These are phyloP conservation scores for Lates japonicus DNA, from an alignment of 2,797 vertebrate genomes.

Conservation along the genomic window DNA sequence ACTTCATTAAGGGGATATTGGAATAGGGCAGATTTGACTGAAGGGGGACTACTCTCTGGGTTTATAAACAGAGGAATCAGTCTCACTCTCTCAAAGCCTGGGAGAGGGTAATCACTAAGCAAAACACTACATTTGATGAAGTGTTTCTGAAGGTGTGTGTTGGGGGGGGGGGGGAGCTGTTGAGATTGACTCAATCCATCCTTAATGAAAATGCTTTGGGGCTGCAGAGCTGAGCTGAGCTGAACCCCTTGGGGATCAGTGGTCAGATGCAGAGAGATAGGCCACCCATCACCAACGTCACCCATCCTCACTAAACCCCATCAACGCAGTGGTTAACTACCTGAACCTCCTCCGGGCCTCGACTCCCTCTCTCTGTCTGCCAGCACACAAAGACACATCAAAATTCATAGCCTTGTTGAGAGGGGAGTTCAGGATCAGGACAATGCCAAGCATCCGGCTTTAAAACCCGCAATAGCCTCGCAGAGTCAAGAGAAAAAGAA, in stretches of 20 bases:
- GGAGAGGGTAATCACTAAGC: conserved; percentile 99
- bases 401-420: conserved; percentile 88
- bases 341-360: conserved; percentile 79
- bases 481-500: conserved; percentile 67
- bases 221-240: conserved; percentile 94
- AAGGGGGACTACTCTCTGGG: conserved; percentile 85
- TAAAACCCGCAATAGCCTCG: conserved; percentile 62
- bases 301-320: conserved; percentile 87
- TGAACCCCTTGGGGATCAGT: conserved; percentile 90
- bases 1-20: conserved; percentile 96
- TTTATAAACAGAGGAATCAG: conserved; percentile 91
- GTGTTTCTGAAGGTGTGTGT: conserved; percentile 98
- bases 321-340: conserved; percentile 88
- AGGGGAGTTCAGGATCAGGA: conserved; percentile 76
- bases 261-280: conserved; percentile 84
- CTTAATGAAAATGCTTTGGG: conserved; percentile 99
- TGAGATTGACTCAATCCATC: conserved; percentile 96
- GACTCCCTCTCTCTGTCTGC: conserved; percentile 74
- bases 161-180: conserved; percentile 74
- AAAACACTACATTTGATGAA: conserved; percentile 99
- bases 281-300: conserved; percentile 89
- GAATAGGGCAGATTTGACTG: conserved; percentile 90
- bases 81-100: conserved; percentile 94
- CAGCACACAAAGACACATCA: conserved; percentile 88
- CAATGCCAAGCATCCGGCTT: conserved; percentile 77